Conservation (phyloP, 2,113 vertebrate species). For the Leucosticte australis region DNA sequence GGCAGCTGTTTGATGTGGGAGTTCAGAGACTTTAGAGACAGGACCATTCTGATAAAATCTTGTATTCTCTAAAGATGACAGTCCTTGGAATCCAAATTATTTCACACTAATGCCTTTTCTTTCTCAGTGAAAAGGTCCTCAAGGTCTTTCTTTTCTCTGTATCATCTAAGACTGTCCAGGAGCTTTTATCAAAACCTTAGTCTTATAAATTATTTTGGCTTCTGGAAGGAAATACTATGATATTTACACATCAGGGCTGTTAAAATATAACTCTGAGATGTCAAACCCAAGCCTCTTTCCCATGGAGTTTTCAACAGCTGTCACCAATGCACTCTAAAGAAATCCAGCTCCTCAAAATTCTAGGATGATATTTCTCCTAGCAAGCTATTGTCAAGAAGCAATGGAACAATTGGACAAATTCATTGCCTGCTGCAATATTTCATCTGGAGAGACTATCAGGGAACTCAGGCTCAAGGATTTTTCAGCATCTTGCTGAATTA, state of each 20-base stretch:
- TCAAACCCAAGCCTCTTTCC: not conserved
- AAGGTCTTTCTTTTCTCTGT: not conserved
- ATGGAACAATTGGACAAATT: not conserved
- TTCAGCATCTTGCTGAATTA: not conserved
- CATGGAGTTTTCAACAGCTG: not conserved
- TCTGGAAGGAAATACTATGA: not conserved
- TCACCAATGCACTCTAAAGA: not conserved
- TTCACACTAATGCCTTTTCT: not conserved
- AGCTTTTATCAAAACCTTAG: not conserved
- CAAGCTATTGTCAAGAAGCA: not conserved
- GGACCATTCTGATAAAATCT: not conserved
- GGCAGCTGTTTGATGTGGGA: fast-evolving
- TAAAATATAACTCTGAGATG: not conserved
- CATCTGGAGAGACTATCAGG: not conserved
- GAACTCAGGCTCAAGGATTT: not conserved
- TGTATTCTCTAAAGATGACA: not conserved
- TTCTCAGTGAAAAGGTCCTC: not conserved
- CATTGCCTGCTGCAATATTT: not conserved
- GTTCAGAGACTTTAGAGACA: not conserved
- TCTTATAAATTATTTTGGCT: not conserved
- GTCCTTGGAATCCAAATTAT: not conserved
- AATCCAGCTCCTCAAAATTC: not conserved
- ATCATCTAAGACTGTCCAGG: not conserved
- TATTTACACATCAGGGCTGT: not conserved
- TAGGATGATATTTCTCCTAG: not conserved